Evolutionary conservation across 2,113 vertebrate genomes (phyloP), one percentile per base, ranked within the genome.

Genomic region (Chaenocephalus aceratus): DNA sequence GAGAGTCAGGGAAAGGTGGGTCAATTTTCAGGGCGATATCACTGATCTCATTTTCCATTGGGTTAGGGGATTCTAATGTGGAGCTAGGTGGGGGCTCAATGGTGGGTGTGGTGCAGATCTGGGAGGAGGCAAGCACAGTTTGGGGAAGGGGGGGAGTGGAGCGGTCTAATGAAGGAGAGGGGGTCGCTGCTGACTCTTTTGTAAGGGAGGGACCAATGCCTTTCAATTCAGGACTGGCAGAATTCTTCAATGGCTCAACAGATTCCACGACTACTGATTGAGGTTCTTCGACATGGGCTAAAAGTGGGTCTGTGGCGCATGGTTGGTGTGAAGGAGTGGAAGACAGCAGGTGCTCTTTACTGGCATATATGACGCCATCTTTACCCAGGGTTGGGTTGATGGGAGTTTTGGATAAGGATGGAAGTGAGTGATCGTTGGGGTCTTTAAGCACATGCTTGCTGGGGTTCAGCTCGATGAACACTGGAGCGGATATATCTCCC

Each of bases 271-370:
- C 69, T 3, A 67, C 57, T 52, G 69, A 77, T 26, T 62, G 72
- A 59, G 69, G 59, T 68, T 89, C 85, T 18, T 92, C 84, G 2
- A 79, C 61, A 10, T 52, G 30, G 8, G 56, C 16, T 58, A 93
- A 57, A 41, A 94, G 88, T 7, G 92, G 90, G 63, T 91, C 88
- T 23, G 91, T 91, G 80, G 77, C 13, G 11, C 66, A 53, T 0
- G 86, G 71, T 61, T 88, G 80, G 75, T 84, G 89, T 51, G 85
- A 18, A 21, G 91, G 91, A 46, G 88, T 88, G 84, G 93, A 94
- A 73, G 90, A 91, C 80, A 91, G 63, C 41, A 88, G 74, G 26
- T 82, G 86, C 36, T 91, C 86, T 66, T 84, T 83, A 36, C 84
- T 89, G 51, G 79, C 70, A 30, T 77, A 81, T 12, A 75, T 56